Evolutionary conservation across 2,113 vertebrate species (phyloP), one percentile per base, ranked within the genome.

Genomic region (Calcarius ornatus): DNA sequence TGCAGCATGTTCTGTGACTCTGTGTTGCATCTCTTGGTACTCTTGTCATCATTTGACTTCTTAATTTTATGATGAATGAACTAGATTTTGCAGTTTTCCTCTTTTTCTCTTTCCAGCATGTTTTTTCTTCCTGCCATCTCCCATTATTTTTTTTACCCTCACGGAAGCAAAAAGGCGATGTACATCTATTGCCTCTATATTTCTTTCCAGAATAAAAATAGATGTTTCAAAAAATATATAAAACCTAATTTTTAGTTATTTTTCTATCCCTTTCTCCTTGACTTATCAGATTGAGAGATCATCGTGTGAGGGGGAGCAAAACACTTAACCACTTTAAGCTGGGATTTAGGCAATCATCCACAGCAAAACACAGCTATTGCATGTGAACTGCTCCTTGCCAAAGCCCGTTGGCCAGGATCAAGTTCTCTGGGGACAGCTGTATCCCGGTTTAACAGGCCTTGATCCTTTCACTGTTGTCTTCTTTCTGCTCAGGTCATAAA

Each of bases 341-440:
- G 90, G 95, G 95, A 95, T 98, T 97, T 97, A 97, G 93, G 91
- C 95, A 96, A 90, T 81, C 30, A 51, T 89, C 96, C 86, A 66
- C 60, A 81, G 70, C 15, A 47, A 96, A 97, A 92, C 68, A 92
- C 83, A 91, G 90, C 91, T 97, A 80, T 97, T 71, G 45, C 86
- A 54, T 77, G 88, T 92, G 95, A 89, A 82, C 85, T 51, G 12
- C 37, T 95, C 78, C 42, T 92, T 96, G 94, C 92, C 79, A 89
- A 92, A 98, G 85, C 93, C 93, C 14, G 11, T 25, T 97, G 95
- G 96, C 87, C 8, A 19, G 93, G 94, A 96, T 90, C 92, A 78
- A 83, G 90, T 82, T 80, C 96, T 92, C 47, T 43, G 70, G 47
- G 87, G 94, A 97, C 70, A 92, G 93, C 64, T 51, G 64, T 88